Conservation (phyloP, 2,113 vertebrate species). For the Crocuta crocuta region DNA sequence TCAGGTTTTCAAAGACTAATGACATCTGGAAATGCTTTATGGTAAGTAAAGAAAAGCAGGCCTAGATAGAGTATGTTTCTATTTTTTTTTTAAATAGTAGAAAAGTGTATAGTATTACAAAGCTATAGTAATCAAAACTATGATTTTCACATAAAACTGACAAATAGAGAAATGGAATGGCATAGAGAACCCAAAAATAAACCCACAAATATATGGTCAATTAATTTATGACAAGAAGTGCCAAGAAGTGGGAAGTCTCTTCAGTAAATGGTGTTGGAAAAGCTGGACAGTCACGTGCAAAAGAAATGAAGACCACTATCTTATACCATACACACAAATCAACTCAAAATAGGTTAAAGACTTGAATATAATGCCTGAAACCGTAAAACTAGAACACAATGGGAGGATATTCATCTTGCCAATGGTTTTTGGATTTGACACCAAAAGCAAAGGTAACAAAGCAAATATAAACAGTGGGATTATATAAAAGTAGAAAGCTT, state of each 20-base stretch:
- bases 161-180: not conserved
- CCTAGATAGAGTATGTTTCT: not conserved
- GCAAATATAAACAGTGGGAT: not conserved
- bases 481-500: not conserved
- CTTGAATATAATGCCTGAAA: not conserved
- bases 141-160: not conserved
- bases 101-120: constrained; percentile 27
- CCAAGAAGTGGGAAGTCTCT: not conserved
- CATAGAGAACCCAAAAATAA: not conserved
- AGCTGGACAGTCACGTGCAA: not conserved
- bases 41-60: constrained; percentile 16
- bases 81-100: constrained; percentile 15
- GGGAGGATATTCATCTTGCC: not conserved
- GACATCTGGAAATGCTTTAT: constrained; percentile 42
- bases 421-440: not conserved
- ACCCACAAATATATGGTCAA: not conserved
- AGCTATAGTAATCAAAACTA: not conserved
- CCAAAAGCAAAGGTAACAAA: constrained; percentile 24
- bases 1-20: constrained; percentile 51
- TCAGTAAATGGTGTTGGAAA: not conserved
- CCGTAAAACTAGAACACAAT: constrained; percentile 6
- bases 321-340: not conserved
- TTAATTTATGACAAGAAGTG: constrained; percentile 9
- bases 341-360: not conserved
- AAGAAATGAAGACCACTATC: not conserved